These are phyloP conservation scores for Plagodis pulveraria DNA, from an alignment of 2,888 invertebrate species.

Conservation along the genomic window DNA sequence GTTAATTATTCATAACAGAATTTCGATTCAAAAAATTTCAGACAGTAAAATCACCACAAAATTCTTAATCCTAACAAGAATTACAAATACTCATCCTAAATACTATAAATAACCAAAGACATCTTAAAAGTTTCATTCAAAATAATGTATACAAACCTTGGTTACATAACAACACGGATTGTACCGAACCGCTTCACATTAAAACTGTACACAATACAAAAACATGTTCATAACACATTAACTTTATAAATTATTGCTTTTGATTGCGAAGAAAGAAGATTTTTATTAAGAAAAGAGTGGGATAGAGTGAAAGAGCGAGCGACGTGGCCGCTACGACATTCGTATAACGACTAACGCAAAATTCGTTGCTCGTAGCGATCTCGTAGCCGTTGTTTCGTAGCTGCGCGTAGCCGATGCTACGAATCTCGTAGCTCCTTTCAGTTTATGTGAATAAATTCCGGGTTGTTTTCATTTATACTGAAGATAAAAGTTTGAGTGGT, in stretches of 20 bases:
- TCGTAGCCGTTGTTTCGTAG: conserved; percentile 31
- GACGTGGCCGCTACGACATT: conserved; percentile 32
- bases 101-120: conserved; percentile 3
- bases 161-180: conserved; percentile 35
- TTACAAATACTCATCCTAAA: background rate
- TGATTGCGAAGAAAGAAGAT: conserved; percentile 43
- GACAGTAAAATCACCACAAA: conserved; percentile 25
- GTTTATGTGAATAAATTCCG: conserved; percentile 20
- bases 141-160: conserved; percentile 37
- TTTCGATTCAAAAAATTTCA: conserved; percentile 13
- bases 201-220: conserved; percentile 13
- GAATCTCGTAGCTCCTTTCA: conserved; percentile 38
- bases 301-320: conserved; percentile 42
- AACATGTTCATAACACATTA: conserved; percentile 19
- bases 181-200: conserved; percentile 4
- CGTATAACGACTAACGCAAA: conserved; percentile 21
- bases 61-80: background rate
- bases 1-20: no score
- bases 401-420: conserved; percentile 53
- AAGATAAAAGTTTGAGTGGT: conserved; percentile 11
- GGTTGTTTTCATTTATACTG: conserved; percentile 27
- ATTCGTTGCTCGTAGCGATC: conserved; percentile 20
- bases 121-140: conserved; percentile 19
- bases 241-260: conserved; percentile 32
- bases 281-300: conserved; percentile 43